Percentiles rank a stretch among this genome's conserved stretches.
Evolutionary conservation across 2,797 vertebrate genomes (phyloP).

Genomic region (Cichlasoma orientale): DNA sequence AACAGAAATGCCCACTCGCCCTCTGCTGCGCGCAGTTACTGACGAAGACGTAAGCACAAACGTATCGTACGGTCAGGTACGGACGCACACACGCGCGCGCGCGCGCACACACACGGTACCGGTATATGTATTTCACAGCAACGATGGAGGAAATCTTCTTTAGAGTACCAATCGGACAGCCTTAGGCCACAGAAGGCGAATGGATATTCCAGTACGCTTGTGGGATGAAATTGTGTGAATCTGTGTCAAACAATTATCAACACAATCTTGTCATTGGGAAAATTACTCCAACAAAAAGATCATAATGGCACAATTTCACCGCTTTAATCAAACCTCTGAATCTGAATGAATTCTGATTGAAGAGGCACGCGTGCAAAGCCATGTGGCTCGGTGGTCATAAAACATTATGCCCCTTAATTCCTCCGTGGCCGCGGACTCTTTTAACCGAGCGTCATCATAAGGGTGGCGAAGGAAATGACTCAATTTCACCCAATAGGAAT

Average conservation of each 20-base stretch:
- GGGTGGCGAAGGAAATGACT: slow-evolving; percentile 61
- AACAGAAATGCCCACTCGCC: slow-evolving; percentile 53
- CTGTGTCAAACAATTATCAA: slow-evolving; percentile 72
- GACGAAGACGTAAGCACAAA: slow-evolving; percentile 32
- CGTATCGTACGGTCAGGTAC: slow-evolving; percentile 33
- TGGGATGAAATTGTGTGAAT: slow-evolving; percentile 38
- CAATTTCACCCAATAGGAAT: slow-evolving; percentile 60
- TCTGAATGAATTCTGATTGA: slow-evolving; percentile 77
- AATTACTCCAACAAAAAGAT: slow-evolving; percentile 75
- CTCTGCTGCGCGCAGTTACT: slow-evolving; percentile 41
- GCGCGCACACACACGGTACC: slow-evolving; percentile 51
- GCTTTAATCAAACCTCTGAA: slow-evolving; percentile 72
- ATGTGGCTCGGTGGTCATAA: slow-evolving; percentile 67
- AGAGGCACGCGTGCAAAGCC: slow-evolving; percentile 68
- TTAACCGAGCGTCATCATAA: slow-evolving; percentile 51
- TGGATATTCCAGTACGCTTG: slow-evolving; percentile 49
- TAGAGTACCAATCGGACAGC: slow-evolving; percentile 43
- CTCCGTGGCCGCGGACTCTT: slow-evolving; percentile 66
- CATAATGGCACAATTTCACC: slow-evolving; percentile 71
- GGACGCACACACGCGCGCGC: slow-evolving; percentile 17
- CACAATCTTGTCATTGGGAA: slow-evolving; percentile 63
- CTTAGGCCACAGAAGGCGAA: slow-evolving; percentile 53
- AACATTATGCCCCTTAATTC: slow-evolving; percentile 71
- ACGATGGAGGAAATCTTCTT: slow-evolving; percentile 54
- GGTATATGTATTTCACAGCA: slow-evolving; percentile 70